phyloP scores from a whole-genome alignment of 2,113 vertebrate species.

The Oreochromis tanganicae region DNA sequence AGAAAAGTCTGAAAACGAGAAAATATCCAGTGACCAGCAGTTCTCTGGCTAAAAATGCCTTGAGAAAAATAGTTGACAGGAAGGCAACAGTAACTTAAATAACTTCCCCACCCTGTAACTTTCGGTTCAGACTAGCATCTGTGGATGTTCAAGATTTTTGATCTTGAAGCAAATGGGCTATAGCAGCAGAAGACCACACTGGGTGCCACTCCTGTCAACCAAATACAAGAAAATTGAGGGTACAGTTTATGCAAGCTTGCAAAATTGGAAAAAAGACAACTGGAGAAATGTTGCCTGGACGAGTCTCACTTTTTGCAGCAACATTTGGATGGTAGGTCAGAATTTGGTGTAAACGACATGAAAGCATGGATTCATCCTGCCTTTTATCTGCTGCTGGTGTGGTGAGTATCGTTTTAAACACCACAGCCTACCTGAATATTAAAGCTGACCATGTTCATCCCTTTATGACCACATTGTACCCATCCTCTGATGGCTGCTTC shows the following conservation, averaged over 20 bases:
- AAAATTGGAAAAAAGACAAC: not conserved
- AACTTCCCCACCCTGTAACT: accelerated
- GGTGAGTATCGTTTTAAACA: not conserved
- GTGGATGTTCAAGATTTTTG: not conserved
- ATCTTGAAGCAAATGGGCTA: not conserved
- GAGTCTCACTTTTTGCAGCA: not conserved
- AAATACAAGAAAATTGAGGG: not conserved
- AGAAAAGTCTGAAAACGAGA: not conserved
- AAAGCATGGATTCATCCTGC: not conserved
- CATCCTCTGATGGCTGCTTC: not conserved
- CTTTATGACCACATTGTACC: not conserved
- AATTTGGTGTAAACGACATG: not conserved
- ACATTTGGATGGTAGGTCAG: not conserved
- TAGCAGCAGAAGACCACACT: not conserved
- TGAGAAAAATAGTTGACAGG: not conserved
- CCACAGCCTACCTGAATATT: not conserved
- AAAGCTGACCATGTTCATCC: not conserved
- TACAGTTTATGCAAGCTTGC: not conserved
- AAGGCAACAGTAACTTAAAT: not conserved
- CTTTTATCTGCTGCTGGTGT: not conserved
- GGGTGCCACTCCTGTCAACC: not conserved
- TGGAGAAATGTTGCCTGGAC: not conserved
- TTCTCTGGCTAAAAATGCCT: not conserved
- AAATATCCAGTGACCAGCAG: not conserved
- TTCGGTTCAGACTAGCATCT: not conserved